These are phyloP conservation scores for Liodrosophila aerea DNA, from an alignment of 2,888 invertebrate species.

Conservation along the genomic window DNA sequence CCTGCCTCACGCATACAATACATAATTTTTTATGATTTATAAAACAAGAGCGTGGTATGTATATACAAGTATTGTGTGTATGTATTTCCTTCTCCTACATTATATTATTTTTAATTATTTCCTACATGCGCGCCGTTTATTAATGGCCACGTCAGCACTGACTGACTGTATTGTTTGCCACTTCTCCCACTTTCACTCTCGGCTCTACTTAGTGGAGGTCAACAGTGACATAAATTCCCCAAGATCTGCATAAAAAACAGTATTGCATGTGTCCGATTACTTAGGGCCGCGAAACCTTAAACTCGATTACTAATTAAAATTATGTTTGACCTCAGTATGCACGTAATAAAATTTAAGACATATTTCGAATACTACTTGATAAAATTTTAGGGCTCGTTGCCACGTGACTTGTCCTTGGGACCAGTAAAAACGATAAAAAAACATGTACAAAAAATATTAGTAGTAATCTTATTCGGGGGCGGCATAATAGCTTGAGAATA, in stretches of 20 bases:
- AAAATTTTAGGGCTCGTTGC: background rate
- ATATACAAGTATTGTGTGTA: background rate
- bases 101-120: slow-evolving; percentile 65
- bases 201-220: slow-evolving; percentile 47
- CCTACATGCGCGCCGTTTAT: slow-evolving; percentile 64
- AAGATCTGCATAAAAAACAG: slow-evolving; percentile 29
- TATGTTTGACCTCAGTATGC: background rate
- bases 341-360: background rate
- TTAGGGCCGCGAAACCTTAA: background rate
- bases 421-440: background rate
- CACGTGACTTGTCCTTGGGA: background rate
- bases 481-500: slow-evolving; percentile 29
- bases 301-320: no score
- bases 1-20: slow-evolving; percentile 57
- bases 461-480: slow-evolving; percentile 1
- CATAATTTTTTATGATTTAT: slow-evolving; percentile 79
- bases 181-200: slow-evolving; percentile 10
- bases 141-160: slow-evolving; percentile 54
- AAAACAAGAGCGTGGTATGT: slow-evolving; percentile 33
- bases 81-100: slow-evolving; percentile 10
- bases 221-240: slow-evolving; percentile 22
- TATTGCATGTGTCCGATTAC: slow-evolving; percentile 39
- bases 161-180: slow-evolving; percentile 12
- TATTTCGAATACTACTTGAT: no score
- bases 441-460: slow-evolving; percentile 5